Base-by-base conservation (phyloP, 2,888 invertebrate genomes). In the Hedya salicella region DNA sequence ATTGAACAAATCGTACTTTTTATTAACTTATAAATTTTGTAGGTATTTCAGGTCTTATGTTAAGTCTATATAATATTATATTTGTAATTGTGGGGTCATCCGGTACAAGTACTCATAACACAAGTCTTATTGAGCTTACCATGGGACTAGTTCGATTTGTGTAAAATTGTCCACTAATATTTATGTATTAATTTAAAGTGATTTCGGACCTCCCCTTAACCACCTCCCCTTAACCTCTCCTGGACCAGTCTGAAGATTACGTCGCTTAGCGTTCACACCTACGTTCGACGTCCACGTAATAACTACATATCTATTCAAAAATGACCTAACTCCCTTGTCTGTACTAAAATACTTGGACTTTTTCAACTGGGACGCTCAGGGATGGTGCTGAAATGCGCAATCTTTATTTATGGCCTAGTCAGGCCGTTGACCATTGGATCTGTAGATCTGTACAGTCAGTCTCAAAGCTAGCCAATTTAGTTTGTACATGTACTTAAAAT, bases 221-320 rank as follows among this genome's bases (percentile, higher is more conserved):
- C n/a, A n/a, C 25, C 17, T 61, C 16, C 19, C n/a, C 46, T 36
- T 36, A 49, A 49, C 3, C 3, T 16, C 30, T n/a, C 30, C 16
- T 11, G 46, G 21, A 16, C 11, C 9, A 16, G 14, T 3, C 46
- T 39, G 49, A 40, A 60, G 14, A 49, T 60, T 49, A 39, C 21
- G 3, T 49, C 39, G 19, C 19, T 32, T 52, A 32, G 42, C 17
- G 36, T 61, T 52, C 52, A 52, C 61, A 62, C 61, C 52, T 62
- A 44, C 42, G 32, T 19, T 39, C 14, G 13, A 11, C 40, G n/a
- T 50, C 40, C 30, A 50, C n/a, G 25, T 21, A 39, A 39, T 6
- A 46, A 3, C 46, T n/a, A 17, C n/a, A 3, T 11, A n/a, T n/a
- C 5, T 13, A 25, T n/a, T 30, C 25, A 14, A 49, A 30, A 30